Conservation (phyloP, 2,888 invertebrate genomes). For the Keiferia lycopersicella region DNA sequence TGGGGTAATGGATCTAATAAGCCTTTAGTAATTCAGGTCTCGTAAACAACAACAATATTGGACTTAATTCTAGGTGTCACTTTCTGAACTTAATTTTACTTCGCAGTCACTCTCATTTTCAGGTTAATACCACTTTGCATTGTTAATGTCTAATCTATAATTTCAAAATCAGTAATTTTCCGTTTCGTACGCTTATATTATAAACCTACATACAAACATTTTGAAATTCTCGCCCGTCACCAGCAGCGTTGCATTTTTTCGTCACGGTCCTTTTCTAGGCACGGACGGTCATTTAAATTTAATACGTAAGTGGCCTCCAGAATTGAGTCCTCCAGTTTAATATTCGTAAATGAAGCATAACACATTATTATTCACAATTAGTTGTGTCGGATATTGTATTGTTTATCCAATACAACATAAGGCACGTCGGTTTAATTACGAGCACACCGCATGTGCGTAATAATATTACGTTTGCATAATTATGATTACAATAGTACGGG, state of each 20-base stretch:
- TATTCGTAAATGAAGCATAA: conserved; percentile 11
- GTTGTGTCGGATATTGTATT: conserved; percentile 16
- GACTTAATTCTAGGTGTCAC: not conserved
- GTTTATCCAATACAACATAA: conserved; percentile 26
- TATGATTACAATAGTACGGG: conserved; percentile 27
- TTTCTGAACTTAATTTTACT: too few species aligned
- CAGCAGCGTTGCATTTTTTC: too few species aligned
- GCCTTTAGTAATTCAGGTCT: not conserved
- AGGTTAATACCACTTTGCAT: too few species aligned
- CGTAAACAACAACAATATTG: not conserved
- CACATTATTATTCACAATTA: conserved; percentile 16
- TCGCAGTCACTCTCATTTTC: too few species aligned
- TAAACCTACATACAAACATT: too few species aligned
- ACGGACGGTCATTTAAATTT: too few species aligned
- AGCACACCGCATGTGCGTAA: conserved; percentile 34
- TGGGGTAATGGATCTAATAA: not conserved
- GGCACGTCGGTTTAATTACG: conserved; percentile 37
- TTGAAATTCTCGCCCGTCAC: too few species aligned
- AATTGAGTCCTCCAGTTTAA: not conserved
- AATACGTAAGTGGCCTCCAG: not conserved
- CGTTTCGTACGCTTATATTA: too few species aligned
- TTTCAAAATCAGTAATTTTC: too few species aligned
- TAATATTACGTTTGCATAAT: conserved; percentile 43
- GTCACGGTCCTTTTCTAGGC: too few species aligned
- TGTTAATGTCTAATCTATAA: too few species aligned